These are phyloP conservation scores for Eunapius fragilis DNA, from an alignment of 37 sponge, comb jelly and placozoan species.

Conservation along the genomic window DNA sequence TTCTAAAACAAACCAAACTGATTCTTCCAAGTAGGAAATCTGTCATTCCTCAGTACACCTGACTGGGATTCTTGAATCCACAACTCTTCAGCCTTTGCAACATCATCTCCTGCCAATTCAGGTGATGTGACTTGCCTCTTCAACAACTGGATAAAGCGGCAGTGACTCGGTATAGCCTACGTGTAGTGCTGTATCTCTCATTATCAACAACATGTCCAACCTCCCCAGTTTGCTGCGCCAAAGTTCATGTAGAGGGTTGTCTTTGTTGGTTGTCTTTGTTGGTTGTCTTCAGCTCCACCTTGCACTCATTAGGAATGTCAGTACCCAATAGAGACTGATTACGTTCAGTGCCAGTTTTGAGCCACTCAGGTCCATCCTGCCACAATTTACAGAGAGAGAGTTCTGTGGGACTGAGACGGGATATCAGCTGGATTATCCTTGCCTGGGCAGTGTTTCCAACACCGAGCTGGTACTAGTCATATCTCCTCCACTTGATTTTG, in stretches of 20 bases:
- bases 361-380: constrained; percentile 14
- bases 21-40: constrained; percentile 27
- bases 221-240: not conserved
- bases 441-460: constrained; percentile 11
- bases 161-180: constrained; percentile 23
- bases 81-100: constrained; percentile 12
- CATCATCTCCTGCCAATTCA: constrained; percentile 7
- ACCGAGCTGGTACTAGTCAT: not conserved
- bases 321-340: not conserved
- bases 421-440: constrained; percentile 38
- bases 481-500: constrained; percentile 26
- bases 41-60: not conserved
- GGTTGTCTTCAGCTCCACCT: constrained; percentile 15
- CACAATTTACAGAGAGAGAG: constrained; percentile 7
- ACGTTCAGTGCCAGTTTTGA: constrained; percentile 4
- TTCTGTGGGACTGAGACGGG: constrained; percentile 6
- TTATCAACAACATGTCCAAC: not conserved
- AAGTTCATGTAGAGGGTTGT: not conserved
- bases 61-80: constrained; percentile 35
- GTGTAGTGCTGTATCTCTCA: constrained; percentile 22
- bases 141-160: constrained; percentile 17
- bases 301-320: constrained; percentile 12
- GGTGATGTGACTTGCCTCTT: constrained; percentile 5
- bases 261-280: not conserved
- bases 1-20: constrained; percentile 21